Percentiles rank a stretch among this genome's conserved stretches.
Conservation (phyloP, 2,113 vertebrate genomes). For the Erinaceus europaeus region DNA sequence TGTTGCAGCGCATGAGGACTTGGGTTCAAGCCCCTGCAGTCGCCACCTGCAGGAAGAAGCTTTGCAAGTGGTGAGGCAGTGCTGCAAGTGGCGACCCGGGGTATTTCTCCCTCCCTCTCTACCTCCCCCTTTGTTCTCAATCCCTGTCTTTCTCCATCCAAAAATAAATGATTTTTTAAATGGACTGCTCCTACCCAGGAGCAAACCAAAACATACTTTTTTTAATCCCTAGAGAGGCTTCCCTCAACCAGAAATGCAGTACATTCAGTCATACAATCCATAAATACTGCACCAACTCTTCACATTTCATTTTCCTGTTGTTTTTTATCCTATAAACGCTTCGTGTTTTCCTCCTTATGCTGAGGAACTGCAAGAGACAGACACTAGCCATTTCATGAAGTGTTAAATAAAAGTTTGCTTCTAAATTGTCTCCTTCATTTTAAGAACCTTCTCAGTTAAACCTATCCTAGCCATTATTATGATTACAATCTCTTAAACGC, state of each 20-base stretch:
- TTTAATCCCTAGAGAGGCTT: background rate
- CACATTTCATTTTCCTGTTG: background rate
- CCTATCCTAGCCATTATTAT: background rate
- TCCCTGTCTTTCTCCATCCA: too few relatives aligned
- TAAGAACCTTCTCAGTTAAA: background rate
- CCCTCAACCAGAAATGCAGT: background rate
- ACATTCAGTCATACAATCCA: background rate
- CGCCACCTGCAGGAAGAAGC: too few relatives aligned
- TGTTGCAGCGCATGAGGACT: too few relatives aligned
- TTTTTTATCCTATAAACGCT: background rate
- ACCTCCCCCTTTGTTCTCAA: too few relatives aligned
- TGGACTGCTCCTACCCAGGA: background rate
- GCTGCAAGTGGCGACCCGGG: too few relatives aligned
- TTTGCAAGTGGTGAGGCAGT: too few relatives aligned
- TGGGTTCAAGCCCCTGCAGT: too few relatives aligned
- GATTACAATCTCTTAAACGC: background rate
- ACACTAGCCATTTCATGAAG: background rate
- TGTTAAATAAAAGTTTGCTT: background rate
- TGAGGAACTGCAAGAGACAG: too few relatives aligned
- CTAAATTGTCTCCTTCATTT: background rate
- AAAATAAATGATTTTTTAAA: too few relatives aligned
- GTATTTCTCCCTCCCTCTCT: too few relatives aligned
- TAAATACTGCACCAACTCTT: background rate
- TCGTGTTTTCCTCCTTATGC: background rate
- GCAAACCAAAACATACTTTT: background rate